Evolutionary conservation across 2,113 vertebrate genomes (phyloP).

Genomic region (Ptychochromis oligacanthus): DNA sequence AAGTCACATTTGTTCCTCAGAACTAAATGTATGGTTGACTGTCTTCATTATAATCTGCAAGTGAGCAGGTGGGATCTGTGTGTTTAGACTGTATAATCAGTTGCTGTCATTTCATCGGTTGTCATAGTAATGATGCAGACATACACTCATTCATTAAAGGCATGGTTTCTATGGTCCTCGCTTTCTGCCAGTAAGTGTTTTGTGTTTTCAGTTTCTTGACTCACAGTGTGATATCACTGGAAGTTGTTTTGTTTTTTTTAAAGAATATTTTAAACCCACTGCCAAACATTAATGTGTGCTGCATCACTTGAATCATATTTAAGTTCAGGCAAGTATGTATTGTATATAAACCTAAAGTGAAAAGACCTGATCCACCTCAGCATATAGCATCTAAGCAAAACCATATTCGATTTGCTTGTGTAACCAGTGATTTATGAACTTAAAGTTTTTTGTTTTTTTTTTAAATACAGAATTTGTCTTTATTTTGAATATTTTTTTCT

Average conservation of each 20-base stretch:
- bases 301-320: not conserved
- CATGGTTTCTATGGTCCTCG: not conserved
- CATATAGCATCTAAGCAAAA: not conserved
- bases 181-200: not conserved
- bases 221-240: not conserved
- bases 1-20: not conserved
- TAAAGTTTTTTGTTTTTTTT: no score
- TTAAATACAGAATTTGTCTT: not conserved
- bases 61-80: conserved; percentile 2
- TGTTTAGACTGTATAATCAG: conserved; percentile 30
- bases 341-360: not conserved
- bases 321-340: not conserved
- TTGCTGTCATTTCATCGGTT: conserved; percentile 32
- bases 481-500: not conserved
- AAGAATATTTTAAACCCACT: not conserved
- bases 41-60: not conserved
- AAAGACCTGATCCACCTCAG: rapidly evolving
- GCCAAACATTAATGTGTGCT: not conserved
- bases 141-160: not conserved
- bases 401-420: not conserved
- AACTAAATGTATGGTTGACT: conserved; percentile 1
- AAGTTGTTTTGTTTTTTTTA: not conserved
- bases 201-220: not conserved
- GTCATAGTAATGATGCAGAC: conserved; percentile 33
- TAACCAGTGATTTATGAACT: not conserved